Evolutionary conservation across 2,888 invertebrate genomes (phyloP), one percentile per base, ranked within the genome.

Genomic region (Kryphioiulus occultus): DNA sequence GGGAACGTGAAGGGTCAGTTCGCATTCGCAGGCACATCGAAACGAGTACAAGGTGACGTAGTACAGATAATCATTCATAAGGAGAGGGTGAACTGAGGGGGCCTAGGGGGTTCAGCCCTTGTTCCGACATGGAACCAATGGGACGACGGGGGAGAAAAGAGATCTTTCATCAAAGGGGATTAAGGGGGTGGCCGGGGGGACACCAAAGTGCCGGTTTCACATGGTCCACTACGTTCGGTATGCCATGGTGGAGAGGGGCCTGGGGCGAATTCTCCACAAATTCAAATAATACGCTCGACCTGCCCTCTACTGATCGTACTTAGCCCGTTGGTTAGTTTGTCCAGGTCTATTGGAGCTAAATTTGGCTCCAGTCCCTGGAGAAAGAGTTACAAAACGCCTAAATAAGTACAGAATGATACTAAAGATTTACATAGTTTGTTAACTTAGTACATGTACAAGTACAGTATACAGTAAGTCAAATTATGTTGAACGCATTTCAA

Each of bases 101-200:
- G 59, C n/a, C n/a, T n/a, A n/a, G 7, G 19, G n/a, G 59, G 22
- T 59, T 59, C n/a, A 59, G n/a, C 59, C 59, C 59, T 59, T 59
- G 59, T 59, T 59, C n/a, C 59, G 59, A 19, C 59, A 59, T 15
- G 17, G 59, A 59, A 59, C n/a, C 59, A 19, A 59, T 59, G 59
- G 59, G 59, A 59, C 59, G 59, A 59, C n/a, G 59, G 59, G 59
- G n/a, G n/a, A 59, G n/a, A 42, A 42, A 59, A 59, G 59, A 59
- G 59, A n/a, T n/a, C 42, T 59, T 59, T 59, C 59, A 59, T 59
- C 59, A 59, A 59, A 59, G 59, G 59, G 59, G 59, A 59, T 59
- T 59, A 9, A n/a, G 59, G 59, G 22, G 59, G 0, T 4, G n/a
- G 22, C 3, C 0, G 59, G 59, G 19, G 19, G 19, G 17, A 59